These are phyloP conservation scores for Melanocharis versteri DNA, from an alignment of 2,113 vertebrate species.

Conservation along the genomic window DNA sequence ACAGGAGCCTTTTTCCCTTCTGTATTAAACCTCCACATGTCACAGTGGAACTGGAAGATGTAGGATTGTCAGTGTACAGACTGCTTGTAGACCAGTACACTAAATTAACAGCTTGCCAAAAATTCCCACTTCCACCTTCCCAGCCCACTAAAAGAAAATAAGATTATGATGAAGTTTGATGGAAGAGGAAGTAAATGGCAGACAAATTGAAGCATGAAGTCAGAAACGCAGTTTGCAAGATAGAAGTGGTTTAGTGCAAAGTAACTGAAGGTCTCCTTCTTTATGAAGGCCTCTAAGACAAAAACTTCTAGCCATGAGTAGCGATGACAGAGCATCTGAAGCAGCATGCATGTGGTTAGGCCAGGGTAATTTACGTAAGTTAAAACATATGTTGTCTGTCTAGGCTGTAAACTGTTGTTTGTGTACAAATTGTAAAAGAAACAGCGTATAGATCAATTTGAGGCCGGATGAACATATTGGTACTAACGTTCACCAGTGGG, in stretches of 20 bases:
- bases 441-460: neutral
- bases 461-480: neutral
- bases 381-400: neutral
- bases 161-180: neutral
- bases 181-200: neutral
- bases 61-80: neutral
- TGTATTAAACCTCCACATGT: neutral
- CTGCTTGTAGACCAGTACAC: neutral
- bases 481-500: neutral
- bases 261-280: neutral
- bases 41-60: neutral
- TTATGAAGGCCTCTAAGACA: neutral
- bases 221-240: neutral
- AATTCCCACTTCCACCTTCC: neutral
- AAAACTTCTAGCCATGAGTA: neutral
- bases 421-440: neutral
- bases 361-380: neutral
- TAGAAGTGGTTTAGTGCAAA: neutral
- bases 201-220: neutral
- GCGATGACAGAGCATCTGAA: neutral
- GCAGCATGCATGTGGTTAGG: neutral
- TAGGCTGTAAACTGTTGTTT: neutral
- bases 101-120: neutral
- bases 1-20: neutral
- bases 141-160: neutral